phyloP scores from a whole-genome alignment of 2,113 vertebrate genomes.

The Indri indri region DNA sequence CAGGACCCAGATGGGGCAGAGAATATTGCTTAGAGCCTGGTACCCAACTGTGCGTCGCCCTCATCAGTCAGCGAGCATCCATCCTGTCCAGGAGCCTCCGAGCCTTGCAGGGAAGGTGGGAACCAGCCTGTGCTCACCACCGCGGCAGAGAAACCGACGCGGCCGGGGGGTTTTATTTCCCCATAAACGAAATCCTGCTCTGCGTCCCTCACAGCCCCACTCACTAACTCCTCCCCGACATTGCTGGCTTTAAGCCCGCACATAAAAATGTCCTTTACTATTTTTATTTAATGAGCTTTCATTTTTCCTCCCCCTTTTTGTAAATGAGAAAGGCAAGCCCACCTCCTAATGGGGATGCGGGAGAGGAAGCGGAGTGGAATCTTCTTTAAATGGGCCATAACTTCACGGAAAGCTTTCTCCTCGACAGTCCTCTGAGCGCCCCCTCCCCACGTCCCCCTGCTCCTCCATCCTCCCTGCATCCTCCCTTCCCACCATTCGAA shows the following conservation, averaged over 20 bases:
- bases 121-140: background rate
- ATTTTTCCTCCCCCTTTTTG: constrained; percentile 37
- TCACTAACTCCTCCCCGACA: constrained; percentile 60
- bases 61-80: background rate
- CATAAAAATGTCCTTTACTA: constrained; percentile 51
- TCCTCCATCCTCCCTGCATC: background rate
- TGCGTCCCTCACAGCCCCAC: constrained; percentile 12
- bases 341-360: constrained; percentile 47
- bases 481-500: constrained; percentile 48
- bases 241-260: constrained; percentile 39
- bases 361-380: constrained; percentile 50
- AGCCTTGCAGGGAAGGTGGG: background rate
- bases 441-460: background rate
- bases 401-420: constrained; percentile 50
- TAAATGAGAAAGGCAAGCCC: constrained; percentile 76
- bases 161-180: background rate
- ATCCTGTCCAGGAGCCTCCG: accelerated
- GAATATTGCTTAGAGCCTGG: background rate
- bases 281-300: constrained; percentile 62
- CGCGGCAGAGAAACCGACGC: background rate
- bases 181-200: constrained; percentile 21
- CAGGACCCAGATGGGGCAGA: background rate
- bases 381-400: constrained; percentile 57
- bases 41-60: background rate
- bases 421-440: background rate